Percentiles rank a stretch among this genome's conserved stretches.
Conservation (phyloP, 2,888 invertebrate species). For the Elegia similella region DNA sequence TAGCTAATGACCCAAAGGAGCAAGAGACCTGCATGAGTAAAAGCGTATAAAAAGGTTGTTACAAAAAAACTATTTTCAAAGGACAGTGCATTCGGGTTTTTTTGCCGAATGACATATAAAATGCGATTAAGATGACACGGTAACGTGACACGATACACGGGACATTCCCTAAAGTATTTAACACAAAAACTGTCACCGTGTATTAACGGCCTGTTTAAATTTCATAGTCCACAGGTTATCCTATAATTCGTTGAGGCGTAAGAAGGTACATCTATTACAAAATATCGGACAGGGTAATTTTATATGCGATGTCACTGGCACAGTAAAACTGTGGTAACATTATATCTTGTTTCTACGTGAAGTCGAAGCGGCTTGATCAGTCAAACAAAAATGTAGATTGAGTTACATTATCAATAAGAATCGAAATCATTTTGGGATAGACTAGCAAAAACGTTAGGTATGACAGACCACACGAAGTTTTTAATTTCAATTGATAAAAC, state of each 20-base stretch:
- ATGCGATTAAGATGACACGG: slow-evolving; percentile 36
- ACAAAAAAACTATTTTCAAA: not conserved
- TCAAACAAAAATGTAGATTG: slow-evolving; percentile 49
- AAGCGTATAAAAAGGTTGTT: no score
- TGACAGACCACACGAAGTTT: not conserved
- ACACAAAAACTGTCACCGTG: slow-evolving; percentile 65
- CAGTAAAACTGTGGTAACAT: slow-evolving; percentile 62
- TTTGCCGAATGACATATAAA: slow-evolving; percentile 24
- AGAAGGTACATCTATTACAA: slow-evolving; percentile 66
- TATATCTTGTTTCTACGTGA: slow-evolving; percentile 53
- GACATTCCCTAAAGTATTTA: slow-evolving; percentile 39
- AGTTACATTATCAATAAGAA: slow-evolving; percentile 37
- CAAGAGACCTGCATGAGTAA: no score
- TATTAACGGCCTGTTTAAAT: slow-evolving; percentile 56
- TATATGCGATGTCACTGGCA: slow-evolving; percentile 74
- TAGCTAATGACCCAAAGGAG: no score
- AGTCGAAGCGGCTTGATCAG: slow-evolving; percentile 48
- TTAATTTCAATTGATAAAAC: not conserved
- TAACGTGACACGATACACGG: slow-evolving; percentile 39
- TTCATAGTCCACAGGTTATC: slow-evolving; percentile 59
- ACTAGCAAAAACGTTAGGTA: no score
- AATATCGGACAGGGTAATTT: slow-evolving; percentile 67
- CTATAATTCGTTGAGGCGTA: slow-evolving; percentile 56
- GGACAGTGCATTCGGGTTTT: not conserved
- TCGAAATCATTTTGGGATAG: not conserved